These are phyloP conservation scores for Mobula birostris DNA, from an alignment of 2,113 vertebrate genomes.

Conservation along the genomic window DNA sequence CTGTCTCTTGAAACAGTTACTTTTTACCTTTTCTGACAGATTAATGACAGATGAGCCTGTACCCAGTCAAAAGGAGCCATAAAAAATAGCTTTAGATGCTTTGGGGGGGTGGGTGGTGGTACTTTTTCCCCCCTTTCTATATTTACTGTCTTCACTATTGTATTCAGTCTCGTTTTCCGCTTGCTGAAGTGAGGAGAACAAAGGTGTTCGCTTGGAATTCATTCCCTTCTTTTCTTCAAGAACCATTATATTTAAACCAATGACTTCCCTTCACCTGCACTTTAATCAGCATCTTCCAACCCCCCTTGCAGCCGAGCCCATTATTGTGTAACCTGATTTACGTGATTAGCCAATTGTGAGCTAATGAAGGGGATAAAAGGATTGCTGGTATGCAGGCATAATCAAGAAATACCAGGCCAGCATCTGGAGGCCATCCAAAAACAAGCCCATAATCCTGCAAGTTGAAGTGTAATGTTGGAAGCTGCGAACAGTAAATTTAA, in stretches of 20 bases:
- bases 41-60: background rate
- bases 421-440: slow-evolving; percentile 47
- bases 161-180: background rate
- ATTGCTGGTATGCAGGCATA: slow-evolving; percentile 52
- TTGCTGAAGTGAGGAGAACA: slow-evolving; percentile 26
- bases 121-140: background rate
- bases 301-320: slow-evolving; percentile 43
- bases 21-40: background rate
- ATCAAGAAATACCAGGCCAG: slow-evolving; percentile 48
- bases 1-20: background rate
- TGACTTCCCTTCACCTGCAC: slow-evolving; percentile 44
- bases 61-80: background rate
- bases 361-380: slow-evolving; percentile 53
- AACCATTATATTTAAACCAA: slow-evolving; percentile 42
- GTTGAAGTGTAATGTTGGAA: slow-evolving; percentile 51
- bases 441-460: slow-evolving; percentile 52
- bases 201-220: slow-evolving; percentile 42
- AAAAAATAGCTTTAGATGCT: background rate
- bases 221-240: slow-evolving; percentile 22
- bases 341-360: slow-evolving; percentile 52
- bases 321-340: slow-evolving; percentile 50
- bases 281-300: slow-evolving; percentile 40
- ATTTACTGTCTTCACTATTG: background rate
- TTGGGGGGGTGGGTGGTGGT: too few relatives aligned
- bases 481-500: slow-evolving; percentile 48